These are phyloP conservation scores for Andrena bicolor DNA, from an alignment of 2,888 invertebrate species.

Conservation along the genomic window DNA sequence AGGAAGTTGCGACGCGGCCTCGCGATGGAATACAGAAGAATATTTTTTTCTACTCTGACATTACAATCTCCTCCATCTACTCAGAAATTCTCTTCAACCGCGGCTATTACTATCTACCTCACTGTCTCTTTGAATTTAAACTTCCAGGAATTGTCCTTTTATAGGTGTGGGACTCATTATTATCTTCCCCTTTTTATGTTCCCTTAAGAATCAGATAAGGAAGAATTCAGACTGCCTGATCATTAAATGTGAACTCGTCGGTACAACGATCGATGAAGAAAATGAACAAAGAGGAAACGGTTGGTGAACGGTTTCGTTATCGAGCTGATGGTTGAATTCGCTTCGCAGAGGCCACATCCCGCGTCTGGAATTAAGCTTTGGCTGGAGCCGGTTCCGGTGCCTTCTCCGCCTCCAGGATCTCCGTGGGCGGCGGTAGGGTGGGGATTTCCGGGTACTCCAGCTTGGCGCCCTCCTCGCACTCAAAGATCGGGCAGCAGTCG, in stretches of 20 bases:
- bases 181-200: too few relatives aligned
- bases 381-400: slow-evolving; percentile 30
- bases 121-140: too few relatives aligned
- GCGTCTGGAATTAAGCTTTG: slow-evolving; percentile 39
- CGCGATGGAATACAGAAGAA: slow-evolving; percentile 18
- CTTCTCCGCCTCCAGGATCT: slow-evolving; percentile 81
- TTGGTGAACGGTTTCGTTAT: slow-evolving; percentile 6
- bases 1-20: slow-evolving; percentile 28
- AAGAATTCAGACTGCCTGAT: too few relatives aligned
- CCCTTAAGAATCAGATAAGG: too few relatives aligned
- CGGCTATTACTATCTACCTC: too few relatives aligned
- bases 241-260: too few relatives aligned
- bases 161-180: too few relatives aligned
- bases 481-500: slow-evolving; percentile 93
- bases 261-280: neutral
- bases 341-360: slow-evolving; percentile 10
- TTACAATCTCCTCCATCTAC: too few relatives aligned
- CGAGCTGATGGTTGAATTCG: neutral
- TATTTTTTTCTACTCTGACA: neutral
- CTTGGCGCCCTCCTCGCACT: slow-evolving; percentile 93
- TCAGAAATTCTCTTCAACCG: neutral
- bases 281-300: neutral
- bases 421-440: slow-evolving; percentile 85
- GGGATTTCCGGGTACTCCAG: slow-evolving; percentile 94
- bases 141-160: too few relatives aligned